Percentiles rank a stretch among this genome's conserved stretches.
Evolutionary conservation across 2,113 vertebrate genomes (phyloP).

Genomic region (Paradisaea rubra): DNA sequence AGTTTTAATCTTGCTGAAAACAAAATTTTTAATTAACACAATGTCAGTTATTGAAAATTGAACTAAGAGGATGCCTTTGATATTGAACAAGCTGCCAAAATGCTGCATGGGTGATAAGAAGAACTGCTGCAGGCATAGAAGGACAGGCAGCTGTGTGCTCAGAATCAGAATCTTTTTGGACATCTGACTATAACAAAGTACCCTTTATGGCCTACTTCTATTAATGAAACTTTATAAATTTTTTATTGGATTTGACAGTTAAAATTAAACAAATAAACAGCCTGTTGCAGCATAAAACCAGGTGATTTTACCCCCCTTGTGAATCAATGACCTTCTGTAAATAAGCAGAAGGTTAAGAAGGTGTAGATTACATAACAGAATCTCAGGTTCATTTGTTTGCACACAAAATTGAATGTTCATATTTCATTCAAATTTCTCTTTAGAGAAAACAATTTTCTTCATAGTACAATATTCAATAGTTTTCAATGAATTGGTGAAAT

Average conservation of each 20-base stretch:
- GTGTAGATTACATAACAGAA: neutral
- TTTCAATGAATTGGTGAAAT: slow-evolving; percentile 58
- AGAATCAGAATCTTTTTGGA: neutral
- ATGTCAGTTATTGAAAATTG: neutral
- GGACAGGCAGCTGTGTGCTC: neutral
- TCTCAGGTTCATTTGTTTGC: slow-evolving; percentile 6
- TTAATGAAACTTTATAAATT: slow-evolving; percentile 28
- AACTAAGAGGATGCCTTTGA: neutral
- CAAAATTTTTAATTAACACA: neutral
- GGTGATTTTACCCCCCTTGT: neutral
- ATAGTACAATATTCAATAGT: slow-evolving; percentile 45
- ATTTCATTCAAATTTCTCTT: slow-evolving; percentile 62
- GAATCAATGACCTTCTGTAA: neutral
- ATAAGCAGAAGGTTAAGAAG: neutral
- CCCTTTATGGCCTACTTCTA: neutral
- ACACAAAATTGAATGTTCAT: slow-evolving; percentile 31
- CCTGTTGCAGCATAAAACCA: neutral
- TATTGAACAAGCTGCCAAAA: neutral
- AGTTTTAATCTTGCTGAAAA: neutral
- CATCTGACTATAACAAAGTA: neutral
- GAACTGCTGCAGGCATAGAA: neutral
- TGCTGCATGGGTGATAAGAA: neutral
- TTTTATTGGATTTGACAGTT: slow-evolving; percentile 14
- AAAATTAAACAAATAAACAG: slow-evolving; percentile 39
- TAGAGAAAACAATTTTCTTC: slow-evolving; percentile 53